Conservation (phyloP, 2,888 invertebrate species). For the Drosophila nr. perissopoda region DNA sequence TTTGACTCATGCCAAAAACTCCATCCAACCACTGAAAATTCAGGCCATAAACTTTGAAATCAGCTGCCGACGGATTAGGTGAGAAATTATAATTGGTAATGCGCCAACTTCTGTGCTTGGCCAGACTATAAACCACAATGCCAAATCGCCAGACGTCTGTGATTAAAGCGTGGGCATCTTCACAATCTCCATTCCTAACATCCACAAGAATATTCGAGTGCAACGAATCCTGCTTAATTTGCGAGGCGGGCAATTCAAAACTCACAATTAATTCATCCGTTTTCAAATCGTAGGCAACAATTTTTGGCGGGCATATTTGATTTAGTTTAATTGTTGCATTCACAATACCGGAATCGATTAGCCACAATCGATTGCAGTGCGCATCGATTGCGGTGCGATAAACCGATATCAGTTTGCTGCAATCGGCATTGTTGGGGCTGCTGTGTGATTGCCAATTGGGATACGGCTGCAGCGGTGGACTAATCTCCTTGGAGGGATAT, state of each 20-base stretch:
- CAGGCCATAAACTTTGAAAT: slow-evolving; percentile 90
- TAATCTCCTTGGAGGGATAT: slow-evolving; percentile 86
- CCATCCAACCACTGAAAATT: slow-evolving; percentile 94
- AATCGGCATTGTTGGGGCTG: slow-evolving; percentile 85
- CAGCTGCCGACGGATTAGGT: slow-evolving; percentile 86
- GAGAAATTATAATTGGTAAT: slow-evolving; percentile 82
- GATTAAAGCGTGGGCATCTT: slow-evolving; percentile 87
- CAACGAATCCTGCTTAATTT: slow-evolving; percentile 89
- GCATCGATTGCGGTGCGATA: slow-evolving; percentile 90
- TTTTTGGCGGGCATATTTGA: slow-evolving; percentile 90
- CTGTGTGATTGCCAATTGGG: slow-evolving; percentile 88
- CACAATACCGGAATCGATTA: slow-evolving; percentile 92
- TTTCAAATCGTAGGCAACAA: slow-evolving; percentile 89
- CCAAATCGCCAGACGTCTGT: slow-evolving; percentile 89
- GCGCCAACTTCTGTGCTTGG: slow-evolving; percentile 83
- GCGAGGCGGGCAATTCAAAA: slow-evolving; percentile 88
- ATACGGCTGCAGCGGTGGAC: slow-evolving; percentile 90
- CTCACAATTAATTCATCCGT: slow-evolving; percentile 88
- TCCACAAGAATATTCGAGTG: slow-evolving; percentile 86
- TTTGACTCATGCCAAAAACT: slow-evolving; percentile 89
- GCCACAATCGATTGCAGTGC: slow-evolving; percentile 90
- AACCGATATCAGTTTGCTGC: slow-evolving; percentile 90
- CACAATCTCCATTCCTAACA: slow-evolving; percentile 85
- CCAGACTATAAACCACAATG: slow-evolving; percentile 83
- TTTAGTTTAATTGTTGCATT: slow-evolving; percentile 88